phyloP scores from a whole-genome alignment of 2,113 vertebrate species.

The Pedetes capensis region DNA sequence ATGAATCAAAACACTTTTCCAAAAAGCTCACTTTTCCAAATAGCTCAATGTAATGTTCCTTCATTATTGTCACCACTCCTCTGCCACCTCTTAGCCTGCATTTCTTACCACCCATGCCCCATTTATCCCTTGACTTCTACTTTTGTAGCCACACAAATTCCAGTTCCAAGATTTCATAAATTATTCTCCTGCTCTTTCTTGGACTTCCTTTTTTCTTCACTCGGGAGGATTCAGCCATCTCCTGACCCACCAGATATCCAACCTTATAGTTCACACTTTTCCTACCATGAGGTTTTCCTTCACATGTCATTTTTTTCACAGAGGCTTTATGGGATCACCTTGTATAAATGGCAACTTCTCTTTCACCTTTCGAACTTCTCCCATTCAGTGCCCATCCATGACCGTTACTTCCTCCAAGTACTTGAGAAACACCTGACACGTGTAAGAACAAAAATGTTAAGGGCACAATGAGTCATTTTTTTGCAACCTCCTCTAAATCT shows the following conservation, averaged over 20 bases:
- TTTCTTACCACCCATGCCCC: not conserved
- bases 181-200: too few relatives aligned
- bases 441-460: not conserved
- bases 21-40: too few relatives aligned
- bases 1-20: not conserved
- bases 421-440: not conserved
- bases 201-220: not conserved
- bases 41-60: not conserved
- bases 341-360: not conserved
- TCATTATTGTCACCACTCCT: not conserved
- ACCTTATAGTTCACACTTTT: not conserved
- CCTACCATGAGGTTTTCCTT: not conserved
- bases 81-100: not conserved
- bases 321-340: not conserved
- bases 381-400: too few relatives aligned
- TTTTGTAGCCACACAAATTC: not conserved
- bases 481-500: not conserved
- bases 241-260: not conserved
- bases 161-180: too few relatives aligned
- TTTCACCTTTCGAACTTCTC: not conserved
- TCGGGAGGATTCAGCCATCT: not conserved
- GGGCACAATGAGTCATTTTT: not conserved
- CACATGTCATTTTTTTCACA: not conserved
- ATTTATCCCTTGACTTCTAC: not conserved
- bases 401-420: not conserved